Evolutionary conservation across 2,797 vertebrate genomes (phyloP).

Genomic region (Artibeus lituratus): DNA sequence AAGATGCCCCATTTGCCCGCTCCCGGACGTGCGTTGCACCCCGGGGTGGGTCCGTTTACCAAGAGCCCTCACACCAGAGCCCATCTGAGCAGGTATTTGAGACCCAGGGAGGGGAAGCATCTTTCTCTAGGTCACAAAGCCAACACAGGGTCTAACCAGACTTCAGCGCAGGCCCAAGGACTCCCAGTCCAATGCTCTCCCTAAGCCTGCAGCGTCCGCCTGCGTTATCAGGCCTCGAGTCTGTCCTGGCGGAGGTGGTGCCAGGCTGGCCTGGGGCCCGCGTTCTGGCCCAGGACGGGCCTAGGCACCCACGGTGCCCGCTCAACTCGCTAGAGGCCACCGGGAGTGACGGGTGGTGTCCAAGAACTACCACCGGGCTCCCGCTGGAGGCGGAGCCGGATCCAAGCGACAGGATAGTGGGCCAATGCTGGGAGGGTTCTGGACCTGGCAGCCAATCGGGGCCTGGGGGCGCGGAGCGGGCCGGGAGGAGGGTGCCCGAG

Average conservation of each 20-base stretch:
- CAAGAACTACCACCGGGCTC: not conserved
- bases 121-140: not conserved
- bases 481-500: not conserved
- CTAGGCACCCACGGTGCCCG: not conserved
- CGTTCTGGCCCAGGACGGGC: not conserved
- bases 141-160: not conserved
- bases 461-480: not conserved
- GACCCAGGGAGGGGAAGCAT: not conserved
- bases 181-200: not conserved
- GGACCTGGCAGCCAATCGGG: constrained; percentile 46
- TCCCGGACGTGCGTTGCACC: not conserved
- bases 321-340: not conserved
- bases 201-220: not conserved
- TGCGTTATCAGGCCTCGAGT: not conserved
- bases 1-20: not conserved
- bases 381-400: not conserved
- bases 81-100: not conserved
- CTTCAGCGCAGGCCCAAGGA: not conserved
- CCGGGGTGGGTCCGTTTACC: not conserved
- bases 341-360: not conserved
- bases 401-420: not conserved
- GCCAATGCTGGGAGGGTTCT: constrained; percentile 17
- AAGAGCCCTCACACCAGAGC: not conserved
- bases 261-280: not conserved
- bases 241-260: not conserved